Percentiles rank a stretch among this genome's conserved stretches.
Evolutionary conservation across 2,888 invertebrate species (phyloP).

Genomic region (Tubiluchus corallicola): DNA sequence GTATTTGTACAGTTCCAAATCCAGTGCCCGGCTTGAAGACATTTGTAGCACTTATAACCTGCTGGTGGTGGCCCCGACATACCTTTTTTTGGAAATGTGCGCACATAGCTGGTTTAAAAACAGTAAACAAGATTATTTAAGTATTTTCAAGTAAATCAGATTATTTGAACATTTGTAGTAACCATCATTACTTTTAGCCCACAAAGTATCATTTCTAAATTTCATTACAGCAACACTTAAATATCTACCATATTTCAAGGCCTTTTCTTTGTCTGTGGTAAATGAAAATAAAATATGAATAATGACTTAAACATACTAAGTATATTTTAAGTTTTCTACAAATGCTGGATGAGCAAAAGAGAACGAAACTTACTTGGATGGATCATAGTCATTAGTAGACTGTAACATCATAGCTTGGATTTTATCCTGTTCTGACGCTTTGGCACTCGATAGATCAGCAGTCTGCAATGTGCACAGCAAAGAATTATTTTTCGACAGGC

Average conservation of each 20-base stretch:
- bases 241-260: not conserved
- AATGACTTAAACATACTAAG: too few relatives aligned
- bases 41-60: slow-evolving; percentile 84
- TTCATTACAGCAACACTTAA: not conserved
- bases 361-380: slow-evolving; percentile 31
- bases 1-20: slow-evolving; percentile 82
- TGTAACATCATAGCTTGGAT: slow-evolving; percentile 94
- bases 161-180: not conserved
- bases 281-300: too few relatives aligned
- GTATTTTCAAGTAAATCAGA: slow-evolving; percentile 9
- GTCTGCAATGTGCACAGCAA: too few relatives aligned
- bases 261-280: too few relatives aligned
- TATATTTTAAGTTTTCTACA: too few relatives aligned
- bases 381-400: slow-evolving; percentile 89
- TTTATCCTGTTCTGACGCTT: slow-evolving; percentile 90
- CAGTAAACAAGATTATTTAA: slow-evolving; percentile 11
- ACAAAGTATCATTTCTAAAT: too few relatives aligned
- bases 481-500: too few relatives aligned
- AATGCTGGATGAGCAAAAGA: too few relatives aligned
- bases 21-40: slow-evolving; percentile 89
- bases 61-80: slow-evolving; percentile 71
- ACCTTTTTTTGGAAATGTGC: slow-evolving; percentile 65
- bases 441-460: slow-evolving; percentile 67
- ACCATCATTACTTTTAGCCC: too few relatives aligned
- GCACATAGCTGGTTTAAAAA: slow-evolving; percentile 52